These are phyloP conservation scores for Rhynchotus rufescens DNA, from an alignment of 2,797 vertebrate genomes.

Conservation along the genomic window DNA sequence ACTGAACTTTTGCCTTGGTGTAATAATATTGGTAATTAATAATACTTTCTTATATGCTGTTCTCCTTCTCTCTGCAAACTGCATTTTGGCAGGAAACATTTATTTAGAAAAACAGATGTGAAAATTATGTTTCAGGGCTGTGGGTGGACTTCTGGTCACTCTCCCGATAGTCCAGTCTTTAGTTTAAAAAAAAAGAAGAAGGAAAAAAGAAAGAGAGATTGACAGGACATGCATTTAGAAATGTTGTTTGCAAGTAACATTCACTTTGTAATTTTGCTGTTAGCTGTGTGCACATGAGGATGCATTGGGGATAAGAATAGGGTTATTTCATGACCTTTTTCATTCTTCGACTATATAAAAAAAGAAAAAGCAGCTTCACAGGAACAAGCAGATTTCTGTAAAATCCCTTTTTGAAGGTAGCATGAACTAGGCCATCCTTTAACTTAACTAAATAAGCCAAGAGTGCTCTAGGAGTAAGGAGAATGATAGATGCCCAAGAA, in stretches of 20 bases:
- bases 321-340: neutral
- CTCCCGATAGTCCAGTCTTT: neutral
- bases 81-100: neutral
- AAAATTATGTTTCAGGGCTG: neutral
- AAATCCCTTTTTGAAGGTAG: neutral
- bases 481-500: slow-evolving; percentile 8
- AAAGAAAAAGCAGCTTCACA: neutral
- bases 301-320: neutral
- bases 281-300: neutral
- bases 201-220: neutral
- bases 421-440: neutral
- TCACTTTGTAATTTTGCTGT: neutral
- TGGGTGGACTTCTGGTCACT: neutral
- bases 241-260: neutral
- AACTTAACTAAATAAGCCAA: neutral
- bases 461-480: neutral
- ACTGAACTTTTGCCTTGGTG: neutral
- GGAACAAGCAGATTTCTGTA: neutral
- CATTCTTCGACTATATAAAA: neutral
- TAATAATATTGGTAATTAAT: neutral
- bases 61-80: neutral
- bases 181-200: neutral
- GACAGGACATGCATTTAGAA: neutral
- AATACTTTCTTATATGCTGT: neutral
- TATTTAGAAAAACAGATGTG: neutral